phyloP scores from a whole-genome alignment of 2,113 vertebrate genomes.

The Micronycteris hirsuta region DNA sequence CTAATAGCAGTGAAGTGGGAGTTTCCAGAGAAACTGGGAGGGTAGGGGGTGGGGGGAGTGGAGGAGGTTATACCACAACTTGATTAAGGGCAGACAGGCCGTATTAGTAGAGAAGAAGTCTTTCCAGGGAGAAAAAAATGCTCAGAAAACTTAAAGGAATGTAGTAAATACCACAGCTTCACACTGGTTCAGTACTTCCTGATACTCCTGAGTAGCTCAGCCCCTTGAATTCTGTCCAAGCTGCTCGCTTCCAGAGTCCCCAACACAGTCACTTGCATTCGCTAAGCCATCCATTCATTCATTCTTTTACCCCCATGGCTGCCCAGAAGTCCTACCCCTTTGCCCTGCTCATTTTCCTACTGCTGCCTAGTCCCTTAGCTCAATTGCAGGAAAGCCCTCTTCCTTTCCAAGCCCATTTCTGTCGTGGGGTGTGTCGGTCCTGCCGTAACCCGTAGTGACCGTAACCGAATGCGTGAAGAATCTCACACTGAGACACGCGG shows the following conservation, averaged over 20 bases:
- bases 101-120: neutral
- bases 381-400: neutral
- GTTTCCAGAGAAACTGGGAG: neutral
- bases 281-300: neutral
- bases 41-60: too few relatives aligned
- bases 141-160: neutral
- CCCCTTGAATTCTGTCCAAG: neutral
- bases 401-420: neutral
- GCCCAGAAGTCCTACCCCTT: neutral
- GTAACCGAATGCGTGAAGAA: too few relatives aligned
- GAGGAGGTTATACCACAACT: neutral
- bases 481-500: too few relatives aligned
- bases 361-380: neutral
- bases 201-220: neutral
- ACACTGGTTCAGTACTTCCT: neutral
- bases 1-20: neutral
- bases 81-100: neutral
- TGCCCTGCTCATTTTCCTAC: neutral
- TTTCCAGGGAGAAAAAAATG: neutral
- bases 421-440: too few relatives aligned
- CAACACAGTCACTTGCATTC: neutral
- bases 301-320: neutral
- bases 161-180: neutral
- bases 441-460: too few relatives aligned
- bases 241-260: neutral